phyloP scores from a whole-genome alignment of 2,888 invertebrate species.

The Clusia tigrina region DNA sequence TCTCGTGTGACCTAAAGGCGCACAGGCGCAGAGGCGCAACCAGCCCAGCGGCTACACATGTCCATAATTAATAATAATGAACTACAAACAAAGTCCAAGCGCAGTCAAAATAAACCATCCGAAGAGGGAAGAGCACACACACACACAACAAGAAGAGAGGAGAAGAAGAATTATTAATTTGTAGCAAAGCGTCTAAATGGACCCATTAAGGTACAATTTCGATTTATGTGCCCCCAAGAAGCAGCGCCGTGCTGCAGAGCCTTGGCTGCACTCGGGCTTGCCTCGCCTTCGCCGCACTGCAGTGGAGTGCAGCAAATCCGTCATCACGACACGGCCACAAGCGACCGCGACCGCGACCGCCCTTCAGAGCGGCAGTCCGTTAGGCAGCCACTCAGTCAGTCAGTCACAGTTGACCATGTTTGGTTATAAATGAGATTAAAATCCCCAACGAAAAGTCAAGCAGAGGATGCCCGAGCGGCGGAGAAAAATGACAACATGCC shows the following conservation, averaged over 20 bases:
- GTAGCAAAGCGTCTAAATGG: conserved; percentile 33
- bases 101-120: conserved; percentile 26
- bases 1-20: conserved; percentile 28
- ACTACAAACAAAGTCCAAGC: conserved; percentile 17
- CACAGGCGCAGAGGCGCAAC: not conserved
- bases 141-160: not conserved
- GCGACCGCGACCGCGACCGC: no score
- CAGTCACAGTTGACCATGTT: conserved; percentile 16
- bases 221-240: conserved; percentile 12
- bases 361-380: no score
- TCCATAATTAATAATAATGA: conserved; percentile 38
- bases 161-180: conserved; percentile 26
- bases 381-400: no score
- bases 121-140: conserved; percentile 4
- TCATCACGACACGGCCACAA: conserved; percentile 29
- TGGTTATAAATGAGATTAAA: conserved; percentile 27
- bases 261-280: no score
- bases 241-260: no score
- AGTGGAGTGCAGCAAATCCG: conserved; percentile 21
- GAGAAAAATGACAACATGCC: conserved; percentile 43
- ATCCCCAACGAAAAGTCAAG: not conserved
- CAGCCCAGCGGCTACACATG: conserved; percentile 18
- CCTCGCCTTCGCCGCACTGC: conserved; percentile 16
- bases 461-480: not conserved
- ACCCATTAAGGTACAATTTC: conserved; percentile 32